Evolutionary conservation across 2,888 invertebrate genomes (phyloP).

Genomic region (Drosophila pseudotakahashii): DNA sequence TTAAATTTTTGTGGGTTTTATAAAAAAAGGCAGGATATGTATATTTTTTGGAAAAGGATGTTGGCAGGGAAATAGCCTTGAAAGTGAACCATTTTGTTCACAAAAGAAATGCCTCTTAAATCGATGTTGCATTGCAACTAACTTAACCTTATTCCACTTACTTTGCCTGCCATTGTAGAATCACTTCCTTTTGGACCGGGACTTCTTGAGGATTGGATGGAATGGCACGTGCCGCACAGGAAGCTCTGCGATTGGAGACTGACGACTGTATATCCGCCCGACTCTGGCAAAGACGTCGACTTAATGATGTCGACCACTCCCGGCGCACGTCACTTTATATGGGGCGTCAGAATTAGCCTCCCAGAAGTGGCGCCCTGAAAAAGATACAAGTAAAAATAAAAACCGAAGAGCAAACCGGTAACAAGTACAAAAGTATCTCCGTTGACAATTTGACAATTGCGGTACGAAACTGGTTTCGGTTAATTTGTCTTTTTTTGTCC

Average conservation of each 20-base stretch:
- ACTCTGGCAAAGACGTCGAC: conserved; percentile 58
- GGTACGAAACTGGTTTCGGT: conserved; percentile 62
- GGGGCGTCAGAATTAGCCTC: conserved; percentile 64
- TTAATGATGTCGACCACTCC: conserved; percentile 68
- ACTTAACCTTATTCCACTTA: conserved; percentile 61
- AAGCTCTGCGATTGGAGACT: conserved; percentile 28
- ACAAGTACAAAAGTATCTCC: conserved; percentile 58
- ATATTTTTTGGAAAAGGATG: background rate
- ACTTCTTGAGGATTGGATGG: conserved; percentile 41
- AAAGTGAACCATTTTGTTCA: no score
- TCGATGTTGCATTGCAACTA: background rate
- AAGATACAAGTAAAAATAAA: conserved; percentile 19
- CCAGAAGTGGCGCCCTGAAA: conserved; percentile 58
- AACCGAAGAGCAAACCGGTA: conserved; percentile 65
- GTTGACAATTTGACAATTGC: conserved; percentile 77
- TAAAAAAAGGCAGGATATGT: no score
- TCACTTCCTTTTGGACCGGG: conserved; percentile 29
- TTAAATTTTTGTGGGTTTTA: background rate
- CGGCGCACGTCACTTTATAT: conserved; percentile 66
- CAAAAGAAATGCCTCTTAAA: background rate
- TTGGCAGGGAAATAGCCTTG: background rate
- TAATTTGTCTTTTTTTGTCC: conserved; percentile 34
- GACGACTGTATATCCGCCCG: conserved; percentile 43
- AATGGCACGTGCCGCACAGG: conserved; percentile 46
- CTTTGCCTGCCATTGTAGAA: conserved; percentile 75